Percentiles rank a stretch among this genome's conserved stretches.
Evolutionary conservation across 2,113 vertebrate species (phyloP).

Genomic region (Sceloporus undulatus): DNA sequence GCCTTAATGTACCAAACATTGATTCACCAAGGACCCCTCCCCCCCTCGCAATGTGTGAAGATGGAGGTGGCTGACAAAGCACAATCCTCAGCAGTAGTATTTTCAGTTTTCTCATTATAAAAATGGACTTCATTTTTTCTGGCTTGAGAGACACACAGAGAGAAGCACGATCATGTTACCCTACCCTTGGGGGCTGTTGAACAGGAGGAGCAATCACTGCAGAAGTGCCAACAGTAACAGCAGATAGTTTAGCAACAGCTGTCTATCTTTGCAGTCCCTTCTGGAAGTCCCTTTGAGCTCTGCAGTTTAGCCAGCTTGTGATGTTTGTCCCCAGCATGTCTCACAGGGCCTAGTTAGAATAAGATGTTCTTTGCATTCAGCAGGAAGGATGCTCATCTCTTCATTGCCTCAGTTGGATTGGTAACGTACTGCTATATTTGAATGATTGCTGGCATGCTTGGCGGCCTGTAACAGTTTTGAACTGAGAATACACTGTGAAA

Average conservation of each 20-base stretch:
- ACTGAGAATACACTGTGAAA: background rate
- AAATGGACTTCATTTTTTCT: slow-evolving; percentile 60
- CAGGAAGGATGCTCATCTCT: background rate
- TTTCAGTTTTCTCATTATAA: slow-evolving; percentile 67
- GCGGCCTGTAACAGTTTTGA: background rate
- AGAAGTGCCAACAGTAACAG: slow-evolving; percentile 12
- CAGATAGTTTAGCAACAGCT: slow-evolving; percentile 65
- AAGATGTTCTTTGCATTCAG: slow-evolving; percentile 30
- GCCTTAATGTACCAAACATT: slow-evolving; percentile 13
- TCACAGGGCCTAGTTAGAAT: slow-evolving; percentile 23
- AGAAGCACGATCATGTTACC: slow-evolving; percentile 8
- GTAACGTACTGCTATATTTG: slow-evolving; percentile 24
- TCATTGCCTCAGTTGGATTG: slow-evolving; percentile 21
- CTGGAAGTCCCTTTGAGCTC: slow-evolving; percentile 32
- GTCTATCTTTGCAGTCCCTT: slow-evolving; percentile 39
- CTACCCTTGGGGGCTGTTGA: slow-evolving; percentile 47
- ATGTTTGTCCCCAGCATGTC: background rate
- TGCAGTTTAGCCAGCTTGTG: slow-evolving; percentile 31
- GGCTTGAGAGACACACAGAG: slow-evolving; percentile 39
- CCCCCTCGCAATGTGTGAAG: slow-evolving; percentile 30
- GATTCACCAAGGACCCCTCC: slow-evolving; percentile 11
- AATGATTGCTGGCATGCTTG: slow-evolving; percentile 9
- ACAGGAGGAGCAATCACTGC: slow-evolving; percentile 25
- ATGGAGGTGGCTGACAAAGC: background rate
- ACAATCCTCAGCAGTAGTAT: slow-evolving; percentile 39